Evolutionary conservation across 2,113 vertebrate genomes (phyloP), one percentile per base, ranked within the genome.

Genomic region (Phyllopteryx taeniolatus): DNA sequence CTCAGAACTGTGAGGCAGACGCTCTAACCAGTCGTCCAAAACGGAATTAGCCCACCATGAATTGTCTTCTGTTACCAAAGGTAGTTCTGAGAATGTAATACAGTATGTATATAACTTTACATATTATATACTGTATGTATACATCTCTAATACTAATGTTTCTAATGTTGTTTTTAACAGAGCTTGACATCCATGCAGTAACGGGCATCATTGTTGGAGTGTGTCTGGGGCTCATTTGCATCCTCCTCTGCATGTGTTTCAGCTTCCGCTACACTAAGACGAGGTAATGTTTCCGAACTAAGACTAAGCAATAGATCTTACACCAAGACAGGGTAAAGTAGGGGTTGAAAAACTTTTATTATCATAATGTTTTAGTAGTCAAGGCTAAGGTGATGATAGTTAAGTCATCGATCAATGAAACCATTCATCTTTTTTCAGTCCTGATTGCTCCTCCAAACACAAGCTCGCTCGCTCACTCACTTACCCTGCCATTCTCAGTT

Each of bases 201-300:
- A 98, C 95, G 0, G 96, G 97, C 74, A 98, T 99, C 92, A 96
- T 98, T 1, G 95, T 98, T 51, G 97, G 96, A 0, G 96, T 98
- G 78, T 98, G 96, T 83, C 91, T 98, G 74, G 96, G 96, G 47
- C 93, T 99, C 61, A 94, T 98, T 84, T 97, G 97, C 91, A 94
- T 98, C 47, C 94, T 99, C 47, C 94, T 98, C 80, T 99, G 96
- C 89, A 95, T 98, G 94, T 98, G 96, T 72, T 93, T 95, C 56
- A 98, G 95, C 87, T 95, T 98, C 84, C 94, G 93, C 62, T 94
- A 93, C 74, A 88, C 92, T 83, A 95, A 97, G 84, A 90, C 93
- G 82, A 94, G 95, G 97, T 99, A 81, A n/a, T 63, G 86, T 62
- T n/a, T 39, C 31, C 27, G n/a, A 17, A 22, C 31, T 20, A 9